A percentile compares a stretch with the other conserved stretches of the same genome.
Evolutionary conservation across 2,797 vertebrate species (phyloP).

Genomic region (Ctenopoma kingsleyae): DNA sequence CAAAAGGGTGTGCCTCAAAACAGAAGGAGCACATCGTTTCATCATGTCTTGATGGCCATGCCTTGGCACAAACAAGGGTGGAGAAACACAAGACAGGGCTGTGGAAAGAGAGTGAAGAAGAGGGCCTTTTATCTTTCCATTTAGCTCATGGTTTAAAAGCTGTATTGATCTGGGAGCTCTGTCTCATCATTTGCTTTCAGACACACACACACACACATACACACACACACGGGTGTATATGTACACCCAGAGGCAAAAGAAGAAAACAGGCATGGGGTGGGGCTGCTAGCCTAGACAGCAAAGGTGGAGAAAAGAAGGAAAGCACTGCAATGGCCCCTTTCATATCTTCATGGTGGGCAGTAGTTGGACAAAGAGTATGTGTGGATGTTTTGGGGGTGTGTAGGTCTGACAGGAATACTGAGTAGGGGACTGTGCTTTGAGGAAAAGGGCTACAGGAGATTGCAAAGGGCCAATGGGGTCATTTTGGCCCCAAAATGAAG

Average conservation of each 20-base stretch:
- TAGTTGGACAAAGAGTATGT: slow-evolving; percentile 13
- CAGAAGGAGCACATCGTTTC: slow-evolving; percentile 28
- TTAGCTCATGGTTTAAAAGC: slow-evolving; percentile 35
- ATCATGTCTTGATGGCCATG: slow-evolving; percentile 31
- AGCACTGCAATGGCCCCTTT: slow-evolving; percentile 40
- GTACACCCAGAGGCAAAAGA: slow-evolving; percentile 20
- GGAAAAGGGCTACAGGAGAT: slow-evolving; percentile 9
- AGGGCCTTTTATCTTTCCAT: slow-evolving; percentile 14
- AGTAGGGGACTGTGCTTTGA: slow-evolving; percentile 35
- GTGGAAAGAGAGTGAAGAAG: slow-evolving; percentile 7
- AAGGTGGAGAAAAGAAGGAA: background rate
- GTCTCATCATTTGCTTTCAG: slow-evolving; percentile 20
- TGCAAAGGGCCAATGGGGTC: slow-evolving; percentile 2
- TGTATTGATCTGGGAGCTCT: slow-evolving; percentile 51
- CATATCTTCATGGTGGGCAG: slow-evolving; percentile 1
- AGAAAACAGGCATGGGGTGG: slow-evolving; percentile 49
- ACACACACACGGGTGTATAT: background rate
- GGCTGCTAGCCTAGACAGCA: slow-evolving; percentile 51
- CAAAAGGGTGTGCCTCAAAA: slow-evolving; percentile 48
- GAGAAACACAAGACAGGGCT: slow-evolving; percentile 3
- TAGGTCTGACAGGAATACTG: slow-evolving; percentile 29
- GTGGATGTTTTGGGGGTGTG: slow-evolving; percentile 18
- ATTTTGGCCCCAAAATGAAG: slow-evolving; percentile 20
- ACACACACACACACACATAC: slow-evolving; percentile 11
- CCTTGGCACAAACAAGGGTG: slow-evolving; percentile 26